phyloP scores from a whole-genome alignment of 1,140 invertebrate genomes.

The Colletes gigas region DNA sequence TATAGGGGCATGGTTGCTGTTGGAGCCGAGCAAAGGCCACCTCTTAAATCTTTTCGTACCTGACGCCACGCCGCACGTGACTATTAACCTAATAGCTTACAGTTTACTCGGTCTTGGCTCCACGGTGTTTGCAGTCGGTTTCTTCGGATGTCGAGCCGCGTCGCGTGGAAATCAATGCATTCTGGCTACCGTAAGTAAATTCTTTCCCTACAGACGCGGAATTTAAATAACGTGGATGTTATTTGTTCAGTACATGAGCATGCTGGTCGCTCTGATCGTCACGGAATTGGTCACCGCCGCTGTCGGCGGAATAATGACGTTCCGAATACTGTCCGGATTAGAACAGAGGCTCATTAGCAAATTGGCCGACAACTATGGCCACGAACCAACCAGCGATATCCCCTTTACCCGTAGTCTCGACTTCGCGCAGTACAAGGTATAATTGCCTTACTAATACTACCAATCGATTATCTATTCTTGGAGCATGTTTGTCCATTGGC shows the following conservation, averaged over 20 bases:
- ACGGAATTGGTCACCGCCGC: slow-evolving; percentile 72
- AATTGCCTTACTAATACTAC: not conserved
- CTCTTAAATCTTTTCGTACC: slow-evolving; percentile 79
- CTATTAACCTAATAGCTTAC: slow-evolving; percentile 80
- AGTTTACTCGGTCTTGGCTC: slow-evolving; percentile 79
- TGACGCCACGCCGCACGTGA: slow-evolving; percentile 73
- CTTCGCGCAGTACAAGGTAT: slow-evolving; percentile 81
- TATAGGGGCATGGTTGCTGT: slow-evolving; percentile 79
- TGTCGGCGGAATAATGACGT: slow-evolving; percentile 73
- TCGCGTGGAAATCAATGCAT: slow-evolving; percentile 80
- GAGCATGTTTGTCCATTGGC: not conserved
- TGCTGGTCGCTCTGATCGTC: slow-evolving; percentile 79
- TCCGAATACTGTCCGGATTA: slow-evolving; percentile 75
- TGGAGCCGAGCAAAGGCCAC: slow-evolving; percentile 80
- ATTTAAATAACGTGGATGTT: not conserved
- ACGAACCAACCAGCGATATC: slow-evolving; percentile 71
- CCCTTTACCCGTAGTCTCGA: slow-evolving; percentile 81
- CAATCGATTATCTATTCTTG: not conserved
- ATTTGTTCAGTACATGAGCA: slow-evolving; percentile 80
- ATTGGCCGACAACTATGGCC: slow-evolving; percentile 77
- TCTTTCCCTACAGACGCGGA: no score
- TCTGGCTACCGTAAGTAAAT: slow-evolving; percentile 79
- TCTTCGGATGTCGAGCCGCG: slow-evolving; percentile 82
- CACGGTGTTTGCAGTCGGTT: slow-evolving; percentile 80
- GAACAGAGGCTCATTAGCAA: slow-evolving; percentile 75